Base-by-base conservation (phyloP, 2,797 vertebrate genomes). In the Coendou prehensilis region DNA sequence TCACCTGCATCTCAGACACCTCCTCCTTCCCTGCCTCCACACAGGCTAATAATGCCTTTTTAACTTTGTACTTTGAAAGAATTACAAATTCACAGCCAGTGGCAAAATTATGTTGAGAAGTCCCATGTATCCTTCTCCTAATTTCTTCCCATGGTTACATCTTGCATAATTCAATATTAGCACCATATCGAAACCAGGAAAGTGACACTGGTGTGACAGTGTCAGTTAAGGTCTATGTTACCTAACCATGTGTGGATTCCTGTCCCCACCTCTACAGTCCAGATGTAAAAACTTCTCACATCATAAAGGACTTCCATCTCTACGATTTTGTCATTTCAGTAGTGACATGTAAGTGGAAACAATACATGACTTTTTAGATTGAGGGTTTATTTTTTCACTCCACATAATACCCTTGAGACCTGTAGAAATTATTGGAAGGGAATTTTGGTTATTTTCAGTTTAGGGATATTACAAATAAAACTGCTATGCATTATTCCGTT, bases 141-240 rank as follows among this genome's bases (percentile, higher is more conserved):
- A 41, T 56, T 88, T 78, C 61, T 18, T 50, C n/a, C 20, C 2
- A 6, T n/a, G 8, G 17, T 50, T 91, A 76, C 18, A 57, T 78
- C 59, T 75, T 50, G 23, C 6, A 4, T n/a, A 81, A 73, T 54
- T 61, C 67, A 69, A 69, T 69, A 22, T 37, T 26, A 63, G 33
- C n/a, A 64, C 56, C 30, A 82, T 54, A 75, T 56, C 41, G 41
- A 93, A 94, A 89, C 54, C 78, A 86, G 86, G 45, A 96, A 87
- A 37, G 0, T 41, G 22, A 63, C 18, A 56, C 18, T 54, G 22
- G 17, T 26, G 0, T 22, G 0, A 30, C 1, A 1, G 9, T 30
- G 28, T 9, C 6, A 37, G 5, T 45, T 87, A 73, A 76, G n/a
- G 14, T 84, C 7, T 57, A 33, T 69, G 84, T 64, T 85, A 67